Conservation (phyloP, 1,140 invertebrate species). For the Coenobita brevimanus region DNA sequence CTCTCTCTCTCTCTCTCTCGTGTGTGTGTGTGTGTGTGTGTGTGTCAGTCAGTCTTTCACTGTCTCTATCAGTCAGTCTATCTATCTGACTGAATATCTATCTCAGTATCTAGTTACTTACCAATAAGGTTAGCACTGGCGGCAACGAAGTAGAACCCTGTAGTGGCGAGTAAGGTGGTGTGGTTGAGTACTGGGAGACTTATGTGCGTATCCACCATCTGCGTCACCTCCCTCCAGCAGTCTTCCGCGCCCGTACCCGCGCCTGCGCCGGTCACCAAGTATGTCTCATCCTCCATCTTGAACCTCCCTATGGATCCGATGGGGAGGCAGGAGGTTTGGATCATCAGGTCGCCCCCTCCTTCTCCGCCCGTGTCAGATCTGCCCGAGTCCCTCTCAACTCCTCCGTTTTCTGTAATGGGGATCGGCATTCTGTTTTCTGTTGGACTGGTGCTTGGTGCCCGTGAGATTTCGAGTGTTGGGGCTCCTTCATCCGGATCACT, state of each 20-base stretch:
- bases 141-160: constrained; percentile 60
- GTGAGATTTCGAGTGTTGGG: no score
- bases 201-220: constrained; percentile 50
- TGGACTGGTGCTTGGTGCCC: background rate
- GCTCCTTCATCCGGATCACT: no score
- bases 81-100: background rate
- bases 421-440: constrained; percentile 19
- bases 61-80: background rate
- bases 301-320: constrained; percentile 51
- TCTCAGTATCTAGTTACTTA: constrained; percentile 18
- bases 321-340: constrained; percentile 45
- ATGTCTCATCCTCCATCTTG: constrained; percentile 44
- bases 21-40: no score
- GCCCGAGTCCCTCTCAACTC: background rate
- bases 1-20: no score
- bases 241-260: constrained; percentile 24
- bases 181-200: constrained; percentile 36
- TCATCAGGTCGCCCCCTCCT: constrained; percentile 15
- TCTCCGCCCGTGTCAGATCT: background rate
- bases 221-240: constrained; percentile 56
- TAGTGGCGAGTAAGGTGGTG: constrained; percentile 53
- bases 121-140: constrained; percentile 59
- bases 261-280: constrained; percentile 43
- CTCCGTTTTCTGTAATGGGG: constrained; percentile 15
- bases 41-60: no score